phyloP scores from a whole-genome alignment of 2,888 invertebrate genomes.

The Odiellus spinosus region DNA sequence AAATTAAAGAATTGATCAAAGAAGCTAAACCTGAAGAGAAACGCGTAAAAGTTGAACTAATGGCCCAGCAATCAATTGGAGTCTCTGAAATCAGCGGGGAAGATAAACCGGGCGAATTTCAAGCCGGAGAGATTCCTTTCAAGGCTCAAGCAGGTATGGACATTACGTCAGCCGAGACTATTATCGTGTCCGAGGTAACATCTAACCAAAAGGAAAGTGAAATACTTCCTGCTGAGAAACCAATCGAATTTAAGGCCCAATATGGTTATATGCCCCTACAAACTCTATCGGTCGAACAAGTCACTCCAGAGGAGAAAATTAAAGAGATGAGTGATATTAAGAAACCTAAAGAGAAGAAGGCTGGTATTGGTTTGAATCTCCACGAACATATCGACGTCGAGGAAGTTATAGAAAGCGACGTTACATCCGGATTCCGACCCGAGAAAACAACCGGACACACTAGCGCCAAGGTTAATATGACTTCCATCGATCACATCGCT shows the following conservation, averaged over 20 bases:
- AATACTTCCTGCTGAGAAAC: neutral
- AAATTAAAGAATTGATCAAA: neutral
- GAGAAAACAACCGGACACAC: no score
- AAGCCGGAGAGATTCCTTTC: slow-evolving; percentile 26
- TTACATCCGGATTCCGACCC: no score
- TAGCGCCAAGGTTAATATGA: no score
- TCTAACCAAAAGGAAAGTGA: slow-evolving; percentile 1
- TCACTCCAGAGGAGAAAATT: neutral
- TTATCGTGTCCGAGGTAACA: slow-evolving; percentile 41
- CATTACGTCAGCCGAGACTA: slow-evolving; percentile 35
- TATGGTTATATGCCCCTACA: neutral
- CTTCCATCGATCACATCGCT: slow-evolving; percentile 12
- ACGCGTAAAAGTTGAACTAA: neutral
- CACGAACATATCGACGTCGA: slow-evolving; percentile 13
- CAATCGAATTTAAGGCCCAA: neutral
- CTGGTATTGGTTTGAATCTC: slow-evolving; percentile 5
- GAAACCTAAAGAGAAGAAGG: slow-evolving; percentile 2
- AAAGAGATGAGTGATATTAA: neutral
- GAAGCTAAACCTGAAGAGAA: neutral
- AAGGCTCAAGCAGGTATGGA: slow-evolving; percentile 37
- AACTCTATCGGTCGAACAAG: neutral
- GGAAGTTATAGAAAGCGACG: slow-evolving; percentile 1
- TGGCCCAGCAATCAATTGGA: slow-evolving; percentile 16
- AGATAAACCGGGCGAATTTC: slow-evolving; percentile 14
- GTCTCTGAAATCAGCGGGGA: slow-evolving; percentile 13